These are phyloP conservation scores for Hydraecia micacea DNA, from an alignment of 2,888 invertebrate genomes.

Conservation along the genomic window DNA sequence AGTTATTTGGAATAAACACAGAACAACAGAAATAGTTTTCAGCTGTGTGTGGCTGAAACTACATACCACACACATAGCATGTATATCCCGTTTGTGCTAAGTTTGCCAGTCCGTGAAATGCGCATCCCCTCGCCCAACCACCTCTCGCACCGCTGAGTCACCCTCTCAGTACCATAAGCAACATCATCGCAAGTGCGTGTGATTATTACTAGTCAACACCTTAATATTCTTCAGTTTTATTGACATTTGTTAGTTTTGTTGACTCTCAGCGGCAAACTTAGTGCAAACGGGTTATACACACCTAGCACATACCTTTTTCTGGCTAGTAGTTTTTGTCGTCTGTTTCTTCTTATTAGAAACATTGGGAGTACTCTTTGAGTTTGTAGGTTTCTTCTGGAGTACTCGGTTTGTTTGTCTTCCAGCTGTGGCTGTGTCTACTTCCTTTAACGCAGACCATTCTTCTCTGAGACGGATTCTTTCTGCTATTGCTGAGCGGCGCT, in stretches of 20 bases:
- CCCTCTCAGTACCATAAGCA: neutral
- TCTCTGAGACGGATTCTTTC: slow-evolving; percentile 81
- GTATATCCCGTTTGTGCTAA: neutral
- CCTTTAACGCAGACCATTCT: slow-evolving; percentile 85
- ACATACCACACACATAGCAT: no score
- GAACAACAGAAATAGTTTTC: no score
- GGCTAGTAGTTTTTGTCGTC: slow-evolving; percentile 8
- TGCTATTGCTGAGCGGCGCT: slow-evolving; percentile 84
- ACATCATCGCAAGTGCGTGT: neutral
- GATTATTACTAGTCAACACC: no score
- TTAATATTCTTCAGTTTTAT: no score
- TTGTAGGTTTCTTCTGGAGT: slow-evolving; percentile 50
- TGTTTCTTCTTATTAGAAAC: slow-evolving; percentile 41
- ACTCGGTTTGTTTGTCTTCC: slow-evolving; percentile 25
- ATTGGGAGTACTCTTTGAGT: slow-evolving; percentile 37
- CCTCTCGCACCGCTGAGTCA: neutral
- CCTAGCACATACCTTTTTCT: slow-evolving; percentile 47
- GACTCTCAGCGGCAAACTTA: no score
- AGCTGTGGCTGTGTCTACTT: slow-evolving; percentile 65
- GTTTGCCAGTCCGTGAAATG: neutral
- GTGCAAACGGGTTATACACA: neutral
- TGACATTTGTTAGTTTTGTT: no score
- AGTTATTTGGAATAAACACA: no score
- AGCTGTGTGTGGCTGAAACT: no score
- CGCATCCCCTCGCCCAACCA: neutral